phyloP scores from a whole-genome alignment of 2,113 vertebrate genomes.

The Lepidothrix coronata region DNA sequence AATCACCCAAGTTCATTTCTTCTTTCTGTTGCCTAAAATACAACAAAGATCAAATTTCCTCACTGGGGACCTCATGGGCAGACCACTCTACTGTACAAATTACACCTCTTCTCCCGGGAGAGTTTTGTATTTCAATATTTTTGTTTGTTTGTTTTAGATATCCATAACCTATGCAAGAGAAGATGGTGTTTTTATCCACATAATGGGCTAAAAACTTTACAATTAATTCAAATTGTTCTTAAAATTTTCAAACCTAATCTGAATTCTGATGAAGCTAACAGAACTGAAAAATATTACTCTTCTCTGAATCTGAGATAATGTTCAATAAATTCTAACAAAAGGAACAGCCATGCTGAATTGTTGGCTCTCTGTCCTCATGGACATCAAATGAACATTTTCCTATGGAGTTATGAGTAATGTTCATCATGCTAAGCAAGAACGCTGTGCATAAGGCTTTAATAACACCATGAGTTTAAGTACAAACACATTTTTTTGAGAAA shows the following conservation, averaged over 20 bases:
- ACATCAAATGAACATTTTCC: slow-evolving; percentile 26
- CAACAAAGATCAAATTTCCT: not conserved
- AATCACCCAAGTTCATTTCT: not conserved
- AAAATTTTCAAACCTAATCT: not conserved
- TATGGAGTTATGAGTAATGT: slow-evolving; percentile 43
- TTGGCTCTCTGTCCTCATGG: not conserved
- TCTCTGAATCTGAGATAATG: not conserved
- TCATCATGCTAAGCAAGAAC: slow-evolving; percentile 5
- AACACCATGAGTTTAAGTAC: not conserved
- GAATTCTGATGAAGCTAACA: not conserved
- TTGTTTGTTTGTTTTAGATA: not conserved
- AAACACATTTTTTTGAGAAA: slow-evolving; percentile 16
- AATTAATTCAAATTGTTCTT: not conserved
- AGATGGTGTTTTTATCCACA: not conserved
- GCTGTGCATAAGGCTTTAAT: slow-evolving; percentile 49
- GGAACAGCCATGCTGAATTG: not conserved
- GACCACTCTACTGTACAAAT: not conserved
- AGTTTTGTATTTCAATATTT: not conserved
- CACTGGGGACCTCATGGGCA: not conserved
- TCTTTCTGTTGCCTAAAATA: not conserved
- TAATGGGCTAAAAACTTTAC: not conserved
- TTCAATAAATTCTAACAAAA: not conserved
- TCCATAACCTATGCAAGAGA: not conserved
- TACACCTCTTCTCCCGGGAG: not conserved
- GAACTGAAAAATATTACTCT: not conserved